These are phyloP conservation scores for Timema cristinae DNA, from an alignment of 2,888 invertebrate species.

Conservation along the genomic window DNA sequence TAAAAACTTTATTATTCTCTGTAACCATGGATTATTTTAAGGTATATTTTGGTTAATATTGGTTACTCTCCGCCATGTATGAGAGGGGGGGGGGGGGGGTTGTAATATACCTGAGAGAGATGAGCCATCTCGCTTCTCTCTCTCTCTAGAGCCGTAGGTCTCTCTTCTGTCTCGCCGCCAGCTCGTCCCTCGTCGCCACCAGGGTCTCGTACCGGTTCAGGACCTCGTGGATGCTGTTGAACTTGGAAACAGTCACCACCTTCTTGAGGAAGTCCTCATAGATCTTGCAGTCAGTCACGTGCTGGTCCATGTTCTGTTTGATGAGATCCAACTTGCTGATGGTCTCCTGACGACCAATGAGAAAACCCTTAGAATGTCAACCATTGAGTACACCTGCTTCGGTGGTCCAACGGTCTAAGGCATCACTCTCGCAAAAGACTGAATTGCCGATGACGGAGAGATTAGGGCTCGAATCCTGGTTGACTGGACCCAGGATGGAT, in stretches of 20 bases:
- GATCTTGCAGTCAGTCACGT: conserved; percentile 4
- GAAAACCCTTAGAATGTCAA: no score
- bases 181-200: conserved; percentile 7
- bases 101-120: background rate
- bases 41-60: no score
- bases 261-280: conserved; percentile 2
- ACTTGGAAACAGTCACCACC: background rate
- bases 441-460: no score
- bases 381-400: no score
- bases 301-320: conserved; percentile 5
- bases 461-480: no score
- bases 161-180: background rate
- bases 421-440: no score
- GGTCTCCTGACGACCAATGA: background rate
- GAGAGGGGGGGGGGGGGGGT: no score
- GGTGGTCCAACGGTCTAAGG: no score
- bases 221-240: background rate
- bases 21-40: no score
- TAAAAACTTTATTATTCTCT: no score
- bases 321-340: background rate
- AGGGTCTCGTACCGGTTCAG: conserved; percentile 10
- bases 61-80: no score
- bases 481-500: no score
- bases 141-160: background rate
- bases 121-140: conserved; percentile 5